Base-by-base conservation (phyloP, 2,113 vertebrate species). In the Takifugu bimaculatus region DNA sequence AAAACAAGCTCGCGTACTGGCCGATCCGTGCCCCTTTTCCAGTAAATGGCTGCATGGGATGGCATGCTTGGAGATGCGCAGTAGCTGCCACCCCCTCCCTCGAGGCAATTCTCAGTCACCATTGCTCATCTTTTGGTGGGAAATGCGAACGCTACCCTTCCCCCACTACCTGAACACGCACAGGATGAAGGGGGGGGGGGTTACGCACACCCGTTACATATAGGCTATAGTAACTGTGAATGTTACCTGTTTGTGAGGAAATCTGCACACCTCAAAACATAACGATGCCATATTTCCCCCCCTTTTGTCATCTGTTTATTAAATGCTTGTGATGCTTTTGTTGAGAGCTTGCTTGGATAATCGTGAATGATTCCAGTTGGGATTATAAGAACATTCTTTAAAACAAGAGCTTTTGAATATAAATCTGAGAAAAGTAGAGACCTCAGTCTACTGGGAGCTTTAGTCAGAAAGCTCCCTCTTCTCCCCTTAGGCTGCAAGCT, bases 401-500 rank as follows among this genome's bases (percentile, higher is more conserved):
- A 76, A 88, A 82, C 73, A 78, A 83, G 58, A 58, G 84, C 73
- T 69, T 84, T 85, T 86, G 76, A 82, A 82, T 83, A 72, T 80
- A 72, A 80, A 77, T 85, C 77, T 76, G 75, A 80, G 73, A 28
- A 77, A 79, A 79, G 68, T 72, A 62, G 79, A 78, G 80, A 74
- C 83, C 70, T 69, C 61, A 32, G 83, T 78, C 83, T 75, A 52
- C 72, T 54, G 85, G 81, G 77, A 83, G 72, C 76, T 70, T 49
- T 70, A 77, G 57, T 78, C 68, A 75, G 72, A 83, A 75, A 71
- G 70, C 75, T 76, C 72, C 61, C 45, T 69, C 65, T 65, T 54
- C 14, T 54, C 70, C 70, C 82, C 77, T 32, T 71, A 45, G 87
- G 84, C 79, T 75, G 70, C 85, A 91, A 91, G 87, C 86, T 88